phyloP scores from a whole-genome alignment of 2,888 invertebrate species.

The Sturmia bella region DNA sequence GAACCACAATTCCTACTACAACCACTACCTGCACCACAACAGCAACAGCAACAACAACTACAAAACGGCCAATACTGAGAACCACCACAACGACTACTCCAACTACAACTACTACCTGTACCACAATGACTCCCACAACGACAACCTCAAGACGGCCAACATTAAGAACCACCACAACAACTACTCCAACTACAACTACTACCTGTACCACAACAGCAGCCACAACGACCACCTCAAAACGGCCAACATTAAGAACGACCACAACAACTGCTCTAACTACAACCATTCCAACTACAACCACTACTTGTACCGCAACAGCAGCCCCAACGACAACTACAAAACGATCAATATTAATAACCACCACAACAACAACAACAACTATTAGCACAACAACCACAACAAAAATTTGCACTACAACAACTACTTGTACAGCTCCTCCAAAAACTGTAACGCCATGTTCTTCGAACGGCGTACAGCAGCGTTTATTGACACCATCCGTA shows the following conservation, averaged over 20 bases:
- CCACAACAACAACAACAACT: background rate
- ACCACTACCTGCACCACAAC: conserved; percentile 14
- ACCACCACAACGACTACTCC: conserved; percentile 15
- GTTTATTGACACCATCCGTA: background rate
- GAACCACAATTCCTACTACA: conserved; percentile 15
- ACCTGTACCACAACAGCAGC: background rate
- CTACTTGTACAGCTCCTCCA: background rate
- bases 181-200: conserved; percentile 18
- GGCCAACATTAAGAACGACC: conserved; percentile 11
- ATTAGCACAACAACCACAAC: conserved; percentile 23
- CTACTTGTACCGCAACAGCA: background rate
- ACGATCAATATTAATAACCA: background rate
- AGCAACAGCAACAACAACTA: background rate
- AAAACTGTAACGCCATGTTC: background rate
- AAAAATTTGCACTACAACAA: too few species aligned
- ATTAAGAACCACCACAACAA: conserved; percentile 13
- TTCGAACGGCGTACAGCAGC: background rate
- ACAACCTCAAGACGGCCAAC: background rate
- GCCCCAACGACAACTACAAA: conserved; percentile 1
- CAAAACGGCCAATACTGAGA: background rate
- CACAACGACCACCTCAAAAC: conserved; percentile 1
- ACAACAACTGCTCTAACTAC: background rate
- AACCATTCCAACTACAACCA: background rate
- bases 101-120: background rate
- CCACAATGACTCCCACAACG: background rate